phyloP scores from a whole-genome alignment of 1,140 invertebrate species.

The Drosophila sp. region DNA sequence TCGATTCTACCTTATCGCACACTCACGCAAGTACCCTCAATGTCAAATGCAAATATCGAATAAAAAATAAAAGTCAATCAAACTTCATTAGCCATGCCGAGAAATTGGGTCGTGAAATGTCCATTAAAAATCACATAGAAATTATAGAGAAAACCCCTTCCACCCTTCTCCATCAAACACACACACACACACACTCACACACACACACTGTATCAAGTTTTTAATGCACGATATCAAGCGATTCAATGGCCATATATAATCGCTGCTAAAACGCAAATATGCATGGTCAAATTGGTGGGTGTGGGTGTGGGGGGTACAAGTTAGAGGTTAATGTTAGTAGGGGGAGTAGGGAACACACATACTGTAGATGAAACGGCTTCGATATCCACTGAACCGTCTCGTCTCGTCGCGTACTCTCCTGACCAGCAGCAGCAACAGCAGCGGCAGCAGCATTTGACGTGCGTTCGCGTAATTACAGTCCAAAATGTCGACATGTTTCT shows the following conservation, averaged over 20 bases:
- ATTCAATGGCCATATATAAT: conserved; percentile 44
- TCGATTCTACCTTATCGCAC: neutral
- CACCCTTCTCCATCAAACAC: neutral
- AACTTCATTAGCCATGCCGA: conserved; percentile 46
- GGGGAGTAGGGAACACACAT: neutral
- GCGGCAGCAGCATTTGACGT: conserved; percentile 55
- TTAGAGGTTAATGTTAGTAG: neutral
- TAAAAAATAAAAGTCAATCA: conserved; percentile 38
- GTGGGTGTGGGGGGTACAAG: neutral
- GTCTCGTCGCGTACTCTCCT: conserved; percentile 6
- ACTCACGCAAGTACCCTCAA: conserved; percentile 58
- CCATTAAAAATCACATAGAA: conserved; percentile 62
- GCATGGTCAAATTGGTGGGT: conserved; percentile 27
- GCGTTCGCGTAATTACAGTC: conserved; percentile 70
- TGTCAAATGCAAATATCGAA: conserved; percentile 23
- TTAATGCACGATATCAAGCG: conserved; percentile 42
- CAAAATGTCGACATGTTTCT: conserved; percentile 55
- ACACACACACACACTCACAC: neutral
- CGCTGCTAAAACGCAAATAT: conserved; percentile 61
- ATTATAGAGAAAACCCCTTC: conserved; percentile 46
- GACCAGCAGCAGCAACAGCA: neutral
- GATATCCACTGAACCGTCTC: conserved; percentile 62
- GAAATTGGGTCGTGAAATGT: conserved; percentile 69
- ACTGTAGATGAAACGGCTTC: conserved; percentile 40
- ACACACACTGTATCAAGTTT: conserved; percentile 12